These are phyloP conservation scores for Cryptotis parvus DNA, from an alignment of 2,113 vertebrate genomes.

Conservation along the genomic window DNA sequence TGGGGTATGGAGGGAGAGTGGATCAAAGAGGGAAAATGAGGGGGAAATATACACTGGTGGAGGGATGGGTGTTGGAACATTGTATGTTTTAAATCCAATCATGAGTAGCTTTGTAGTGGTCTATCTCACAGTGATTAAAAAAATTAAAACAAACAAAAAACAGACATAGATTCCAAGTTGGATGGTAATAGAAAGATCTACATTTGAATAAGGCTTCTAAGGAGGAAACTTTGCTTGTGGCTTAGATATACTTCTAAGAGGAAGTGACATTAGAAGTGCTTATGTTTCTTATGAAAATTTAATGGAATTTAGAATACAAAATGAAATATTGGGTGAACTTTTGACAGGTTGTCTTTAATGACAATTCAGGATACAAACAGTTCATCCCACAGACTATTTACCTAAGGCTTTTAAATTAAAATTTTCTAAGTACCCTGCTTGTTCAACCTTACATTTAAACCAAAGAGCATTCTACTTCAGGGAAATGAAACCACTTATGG, in stretches of 20 bases:
- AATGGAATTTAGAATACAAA: conserved; percentile 67
- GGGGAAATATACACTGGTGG: no score
- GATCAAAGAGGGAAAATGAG: no score
- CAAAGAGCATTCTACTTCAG: conserved; percentile 58
- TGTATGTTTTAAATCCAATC: no score
- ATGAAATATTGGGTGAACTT: conserved; percentile 67
- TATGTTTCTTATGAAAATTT: conserved; percentile 71
- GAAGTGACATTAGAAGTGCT: conserved; percentile 20
- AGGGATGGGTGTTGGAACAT: no score
- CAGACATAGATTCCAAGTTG: not conserved
- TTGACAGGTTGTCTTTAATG: conserved; percentile 67
- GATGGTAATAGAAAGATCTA: not conserved
- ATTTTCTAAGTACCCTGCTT: conserved; percentile 63
- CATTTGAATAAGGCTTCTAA: not conserved
- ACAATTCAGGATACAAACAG: conserved; percentile 58
- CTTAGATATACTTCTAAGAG: conserved; percentile 32
- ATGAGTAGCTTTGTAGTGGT: no score
- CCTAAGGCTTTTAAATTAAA: conserved; percentile 79
- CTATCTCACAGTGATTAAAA: no score
- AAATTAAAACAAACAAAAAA: no score
- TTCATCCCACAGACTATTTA: conserved; percentile 72
- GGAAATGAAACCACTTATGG: conserved; percentile 77
- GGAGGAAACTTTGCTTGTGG: conserved; percentile 28
- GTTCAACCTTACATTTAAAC: conserved; percentile 69
- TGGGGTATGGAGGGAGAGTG: no score